Conservation (phyloP, 2,888 invertebrate species). For the Strigamia maritima region DNA sequence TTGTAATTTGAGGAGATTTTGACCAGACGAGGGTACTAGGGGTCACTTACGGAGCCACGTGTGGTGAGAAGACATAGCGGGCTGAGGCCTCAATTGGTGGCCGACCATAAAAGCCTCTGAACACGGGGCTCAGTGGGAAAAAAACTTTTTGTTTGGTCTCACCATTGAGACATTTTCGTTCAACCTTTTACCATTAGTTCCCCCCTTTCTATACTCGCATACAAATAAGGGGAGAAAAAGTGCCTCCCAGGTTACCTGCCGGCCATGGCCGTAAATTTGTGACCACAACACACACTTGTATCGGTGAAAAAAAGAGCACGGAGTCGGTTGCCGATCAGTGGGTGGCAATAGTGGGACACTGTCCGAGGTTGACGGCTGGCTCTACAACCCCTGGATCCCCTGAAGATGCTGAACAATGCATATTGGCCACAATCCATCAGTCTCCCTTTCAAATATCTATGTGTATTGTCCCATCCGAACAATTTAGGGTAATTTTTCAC, state of each 20-base stretch:
- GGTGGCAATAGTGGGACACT: slow-evolving; percentile 1
- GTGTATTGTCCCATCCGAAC: neutral
- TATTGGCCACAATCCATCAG: neutral
- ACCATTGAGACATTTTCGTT: slow-evolving; percentile 1
- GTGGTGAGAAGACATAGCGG: neutral
- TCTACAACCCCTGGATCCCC: neutral
- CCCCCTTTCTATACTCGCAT: neutral
- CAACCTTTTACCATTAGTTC: neutral
- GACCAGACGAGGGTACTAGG: neutral
- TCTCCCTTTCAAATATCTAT: neutral
- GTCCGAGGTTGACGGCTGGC: neutral
- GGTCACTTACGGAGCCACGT: slow-evolving; percentile 4
- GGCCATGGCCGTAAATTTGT: neutral
- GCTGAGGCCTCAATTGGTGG: slow-evolving; percentile 12
- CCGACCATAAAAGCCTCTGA: neutral
- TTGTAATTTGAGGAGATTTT: neutral
- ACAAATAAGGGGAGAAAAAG: neutral
- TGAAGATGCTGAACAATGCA: neutral
- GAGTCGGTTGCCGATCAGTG: slow-evolving; percentile 16
- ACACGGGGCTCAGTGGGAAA: neutral
- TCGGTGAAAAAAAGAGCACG: neutral
- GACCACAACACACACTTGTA: slow-evolving; percentile 2
- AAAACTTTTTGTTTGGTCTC: neutral
- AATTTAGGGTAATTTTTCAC: slow-evolving; percentile 1
- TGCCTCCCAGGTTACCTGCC: slow-evolving; percentile 6